These are phyloP conservation scores for Hemistola chrysoprasaria DNA, from an alignment of 2,888 invertebrate genomes.

Conservation along the genomic window DNA sequence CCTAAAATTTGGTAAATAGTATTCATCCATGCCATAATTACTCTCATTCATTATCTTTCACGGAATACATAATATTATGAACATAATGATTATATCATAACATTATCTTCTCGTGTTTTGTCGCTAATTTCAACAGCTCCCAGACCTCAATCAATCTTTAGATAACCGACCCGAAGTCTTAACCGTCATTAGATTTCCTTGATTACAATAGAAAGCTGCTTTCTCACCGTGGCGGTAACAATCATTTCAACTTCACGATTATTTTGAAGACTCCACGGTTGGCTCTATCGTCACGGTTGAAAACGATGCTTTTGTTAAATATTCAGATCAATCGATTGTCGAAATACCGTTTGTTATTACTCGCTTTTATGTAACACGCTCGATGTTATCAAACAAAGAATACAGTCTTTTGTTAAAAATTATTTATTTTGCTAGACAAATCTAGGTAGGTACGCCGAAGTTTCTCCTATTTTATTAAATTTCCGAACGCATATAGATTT, in stretches of 20 bases:
- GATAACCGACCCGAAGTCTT: slow-evolving; percentile 24
- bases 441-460: no score
- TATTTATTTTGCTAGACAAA: no score
- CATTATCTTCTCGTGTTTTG: no score
- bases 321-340: slow-evolving; percentile 17
- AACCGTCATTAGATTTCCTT: slow-evolving; percentile 60
- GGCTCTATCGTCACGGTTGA: slow-evolving; percentile 39
- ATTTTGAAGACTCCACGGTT: slow-evolving; percentile 48
- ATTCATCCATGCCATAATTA: no score
- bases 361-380: slow-evolving; percentile 12
- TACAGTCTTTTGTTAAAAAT: no score
- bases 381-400: slow-evolving; percentile 1
- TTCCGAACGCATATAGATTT: slow-evolving; percentile 15
- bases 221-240: slow-evolving; percentile 57
- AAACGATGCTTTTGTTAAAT: slow-evolving; percentile 20
- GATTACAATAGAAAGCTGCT: slow-evolving; percentile 67
- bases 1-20: no score
- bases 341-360: slow-evolving; percentile 16
- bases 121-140: no score
- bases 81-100: no score
- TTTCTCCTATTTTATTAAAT: no score
- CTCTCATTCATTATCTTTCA: no score
- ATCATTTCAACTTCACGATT: slow-evolving; percentile 54
- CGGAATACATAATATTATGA: no score
- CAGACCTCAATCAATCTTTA: no score